Conservation (phyloP, 2,113 vertebrate species). For the Phyllostomus discolor region DNA sequence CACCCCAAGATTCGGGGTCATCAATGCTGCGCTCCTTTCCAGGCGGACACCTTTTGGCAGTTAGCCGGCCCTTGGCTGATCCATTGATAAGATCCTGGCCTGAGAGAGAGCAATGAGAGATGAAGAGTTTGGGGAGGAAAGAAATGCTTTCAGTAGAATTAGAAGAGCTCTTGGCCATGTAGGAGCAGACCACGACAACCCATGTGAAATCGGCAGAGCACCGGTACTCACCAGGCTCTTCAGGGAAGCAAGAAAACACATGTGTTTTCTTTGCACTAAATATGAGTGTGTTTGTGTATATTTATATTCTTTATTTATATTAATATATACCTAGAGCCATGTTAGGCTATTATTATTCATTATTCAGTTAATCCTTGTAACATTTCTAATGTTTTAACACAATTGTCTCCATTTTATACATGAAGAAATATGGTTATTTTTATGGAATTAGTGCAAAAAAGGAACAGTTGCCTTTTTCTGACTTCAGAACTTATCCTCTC, state of each 20-base stretch:
- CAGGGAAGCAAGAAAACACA: not conserved
- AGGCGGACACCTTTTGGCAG: not conserved
- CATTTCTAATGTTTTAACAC: not conserved
- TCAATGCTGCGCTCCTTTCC: accelerated
- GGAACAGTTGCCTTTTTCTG: not conserved
- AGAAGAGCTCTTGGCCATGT: not conserved
- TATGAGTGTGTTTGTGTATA: too few relatives aligned
- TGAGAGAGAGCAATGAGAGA: not conserved
- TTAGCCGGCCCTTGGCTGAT: not conserved
- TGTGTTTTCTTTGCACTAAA: not conserved
- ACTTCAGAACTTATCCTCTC: not conserved
- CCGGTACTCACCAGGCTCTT: not conserved
- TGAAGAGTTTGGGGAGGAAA: not conserved
- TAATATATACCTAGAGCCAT: too few relatives aligned
- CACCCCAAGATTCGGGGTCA: not conserved
- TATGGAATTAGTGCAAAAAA: not conserved
- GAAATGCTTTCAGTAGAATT: not conserved
- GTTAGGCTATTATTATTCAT: not conserved
- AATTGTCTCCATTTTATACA: not conserved
- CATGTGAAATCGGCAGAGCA: not conserved
- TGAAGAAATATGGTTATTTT: not conserved
- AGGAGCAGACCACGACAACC: not conserved
- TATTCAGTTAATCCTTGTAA: not conserved
- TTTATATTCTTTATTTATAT: not conserved
- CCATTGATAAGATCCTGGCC: not conserved